phyloP scores from a whole-genome alignment of 92 coral and sea anemone genomes.

The Epizoanthus illoricatus region DNA sequence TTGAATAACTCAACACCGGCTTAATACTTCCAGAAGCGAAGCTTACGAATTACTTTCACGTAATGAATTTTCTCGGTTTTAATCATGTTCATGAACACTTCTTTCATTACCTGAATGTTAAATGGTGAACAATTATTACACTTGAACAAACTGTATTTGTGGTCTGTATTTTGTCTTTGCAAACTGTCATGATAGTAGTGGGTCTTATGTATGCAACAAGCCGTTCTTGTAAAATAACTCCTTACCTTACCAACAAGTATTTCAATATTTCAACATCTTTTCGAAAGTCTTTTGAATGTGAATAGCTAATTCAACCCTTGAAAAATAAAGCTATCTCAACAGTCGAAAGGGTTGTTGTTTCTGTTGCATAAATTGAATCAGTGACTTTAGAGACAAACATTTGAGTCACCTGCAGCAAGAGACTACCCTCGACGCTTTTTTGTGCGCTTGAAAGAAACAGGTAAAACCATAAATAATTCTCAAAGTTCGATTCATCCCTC shows the following conservation, averaged over 20 bases:
- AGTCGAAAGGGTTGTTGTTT: not conserved
- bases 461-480: conserved; percentile 40
- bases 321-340: conserved; percentile 5
- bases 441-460: conserved; percentile 16
- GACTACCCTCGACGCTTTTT: not conserved
- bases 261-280: not conserved
- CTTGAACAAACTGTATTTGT: not conserved
- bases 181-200: not conserved
- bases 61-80: too few relatives aligned
- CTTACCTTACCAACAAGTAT: not conserved
- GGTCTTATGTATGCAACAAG: not conserved
- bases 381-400: not conserved
- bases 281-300: not conserved
- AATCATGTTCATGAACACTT: too few relatives aligned
- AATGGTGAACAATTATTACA: not conserved
- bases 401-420: conserved; percentile 23
- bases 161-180: not conserved
- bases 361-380: not conserved
- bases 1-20: not conserved
- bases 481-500: conserved; percentile 19
- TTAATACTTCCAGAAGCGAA: too few relatives aligned
- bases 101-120: too few relatives aligned
- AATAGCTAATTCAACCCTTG: not conserved
- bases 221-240: not conserved
- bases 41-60: too few relatives aligned